Base-by-base conservation (phyloP, 2,888 invertebrate species). In the Drosophila histrio region DNA sequence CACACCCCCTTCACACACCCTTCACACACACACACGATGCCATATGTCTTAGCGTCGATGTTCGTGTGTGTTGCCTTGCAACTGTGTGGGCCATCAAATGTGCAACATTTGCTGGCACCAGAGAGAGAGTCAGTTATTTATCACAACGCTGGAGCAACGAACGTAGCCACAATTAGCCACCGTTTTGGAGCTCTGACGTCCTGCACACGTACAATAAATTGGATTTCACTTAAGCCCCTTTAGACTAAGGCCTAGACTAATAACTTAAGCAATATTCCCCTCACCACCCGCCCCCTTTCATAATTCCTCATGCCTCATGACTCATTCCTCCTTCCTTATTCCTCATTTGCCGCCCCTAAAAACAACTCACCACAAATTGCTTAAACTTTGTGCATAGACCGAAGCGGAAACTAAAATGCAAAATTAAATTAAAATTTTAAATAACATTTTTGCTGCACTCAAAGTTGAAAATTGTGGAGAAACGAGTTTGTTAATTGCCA, bases 161-260 rank as follows among this genome's bases (percentile, higher is more conserved):
- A 21, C 36, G 36, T 26, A 44, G 38, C 47, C 52, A 56, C 72
- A 67, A 72, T 68, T 69, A 79, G 63, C 57, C 65, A 53, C 57
- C 41, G 36, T 49, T 54, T 50, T 43, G 44, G 17, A 50, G 17
- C 59, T 43, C 53, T 56, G 21, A 19, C 57, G 36, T 41, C 62
- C 83, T 68, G 79, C 73, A 72, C 62, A 83, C 70, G 79, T 75
- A 84, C 81, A 84, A 87, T 75, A 87, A 82, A 87, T 87, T 84
- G 61, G 66, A 80, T 84, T 80, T 67, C 81, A 72, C 61, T 72
- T 84, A 80, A 80, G 78, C 78, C 58, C 57, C 53, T 26, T 26
- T 86, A 83, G 84, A 50, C 72, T 81, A 81, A 83, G 87, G 62
- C 85, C 75, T 86, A 86, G 69, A 74, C 80, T 81, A 70, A 79